Evolutionary conservation across 2,797 vertebrate genomes (phyloP), one percentile per base, ranked within the genome.

Genomic region (Scyliorhinus canicula): DNA sequence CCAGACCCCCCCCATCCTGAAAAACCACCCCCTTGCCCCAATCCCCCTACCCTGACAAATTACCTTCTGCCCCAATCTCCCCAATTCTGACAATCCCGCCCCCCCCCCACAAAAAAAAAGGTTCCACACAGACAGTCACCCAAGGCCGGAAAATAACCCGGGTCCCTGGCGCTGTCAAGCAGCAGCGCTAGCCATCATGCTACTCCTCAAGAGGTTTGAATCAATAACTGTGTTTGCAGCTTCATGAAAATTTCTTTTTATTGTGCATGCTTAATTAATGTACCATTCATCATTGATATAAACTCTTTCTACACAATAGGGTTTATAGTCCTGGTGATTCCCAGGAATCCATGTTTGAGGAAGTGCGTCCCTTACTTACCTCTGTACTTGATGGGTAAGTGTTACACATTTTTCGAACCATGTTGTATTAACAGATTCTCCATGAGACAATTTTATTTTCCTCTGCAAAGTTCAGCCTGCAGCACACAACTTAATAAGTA

Each of bases 361-460:
- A 98, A 19, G 97, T 98, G 93, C 97, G 97, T 26, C 98, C 98
- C 11, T 97, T 98, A 60, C 97, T 99, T 52, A 98, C 97, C 0
- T 98, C 98, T 65, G 96, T 99, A 31, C 95, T 98, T 52, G 98
- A 98, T 31, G 98, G 98, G 98, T 98, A 95, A 98, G 98, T 96
- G 93, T 12, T 95, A 8, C 35, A 26, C 40, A 55, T 40, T 63
- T 28, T 90, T 90, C 28, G 52, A 85, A 52, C 19, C 47, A 52
- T 31, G 47, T 52, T 3, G 11, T 71, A 71, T 71, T 69, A 71
- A 71, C 69, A 71, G 28, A 71, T 31, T 31, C 7, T 31, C 69
- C 69, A 12, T 71, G 69, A 71, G 31, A 31, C 31, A 71, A 35
- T 71, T 26, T 67, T 67, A 1, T 71, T 71, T 71, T 11, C 35